These are phyloP conservation scores for Callitettix versicolor DNA, from an alignment of 1,140 invertebrate species.

Conservation along the genomic window DNA sequence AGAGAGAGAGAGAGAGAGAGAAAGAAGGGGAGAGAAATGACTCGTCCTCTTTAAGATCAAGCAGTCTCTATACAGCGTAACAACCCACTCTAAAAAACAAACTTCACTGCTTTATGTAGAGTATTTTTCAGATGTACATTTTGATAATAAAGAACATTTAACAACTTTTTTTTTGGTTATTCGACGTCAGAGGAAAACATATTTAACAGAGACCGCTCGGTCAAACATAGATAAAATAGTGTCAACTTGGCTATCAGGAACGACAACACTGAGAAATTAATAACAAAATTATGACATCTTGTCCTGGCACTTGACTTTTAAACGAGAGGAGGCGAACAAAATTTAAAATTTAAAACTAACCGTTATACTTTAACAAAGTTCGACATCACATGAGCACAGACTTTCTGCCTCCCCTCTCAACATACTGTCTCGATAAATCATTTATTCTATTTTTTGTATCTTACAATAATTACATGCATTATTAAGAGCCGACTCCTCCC, in stretches of 20 bases:
- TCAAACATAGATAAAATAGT: slow-evolving; percentile 18
- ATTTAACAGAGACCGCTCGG: slow-evolving; percentile 5
- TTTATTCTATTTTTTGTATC: slow-evolving; percentile 16
- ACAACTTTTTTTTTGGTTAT: slow-evolving; percentile 12
- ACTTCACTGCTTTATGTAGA: slow-evolving; percentile 17
- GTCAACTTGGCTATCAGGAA: slow-evolving; percentile 21
- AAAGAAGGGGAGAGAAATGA: not conserved
- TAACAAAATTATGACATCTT: slow-evolving; percentile 21
- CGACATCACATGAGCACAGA: slow-evolving; percentile 19
- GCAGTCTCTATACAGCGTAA: slow-evolving; percentile 21
- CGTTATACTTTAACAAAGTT: slow-evolving; percentile 19
- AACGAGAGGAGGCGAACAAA: slow-evolving; percentile 18
- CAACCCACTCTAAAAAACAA: slow-evolving; percentile 22
- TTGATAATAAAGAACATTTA: slow-evolving; percentile 19
- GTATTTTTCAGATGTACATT: too few relatives aligned
- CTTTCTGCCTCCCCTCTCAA: slow-evolving; percentile 8
- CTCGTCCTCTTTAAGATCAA: slow-evolving; percentile 13
- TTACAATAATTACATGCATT: slow-evolving; percentile 29
- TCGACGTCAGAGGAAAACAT: slow-evolving; percentile 5
- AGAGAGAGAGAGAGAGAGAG: slow-evolving; percentile 5
- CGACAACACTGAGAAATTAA: slow-evolving; percentile 23
- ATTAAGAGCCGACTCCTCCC: slow-evolving; percentile 17
- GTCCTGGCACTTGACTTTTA: slow-evolving; percentile 17
- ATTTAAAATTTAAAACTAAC: slow-evolving; percentile 19
- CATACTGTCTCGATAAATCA: slow-evolving; percentile 14